Percentiles rank a stretch among this genome's conserved stretches.
Conservation (phyloP, 2,888 invertebrate species). For the Drosophila cyrtoloma region DNA sequence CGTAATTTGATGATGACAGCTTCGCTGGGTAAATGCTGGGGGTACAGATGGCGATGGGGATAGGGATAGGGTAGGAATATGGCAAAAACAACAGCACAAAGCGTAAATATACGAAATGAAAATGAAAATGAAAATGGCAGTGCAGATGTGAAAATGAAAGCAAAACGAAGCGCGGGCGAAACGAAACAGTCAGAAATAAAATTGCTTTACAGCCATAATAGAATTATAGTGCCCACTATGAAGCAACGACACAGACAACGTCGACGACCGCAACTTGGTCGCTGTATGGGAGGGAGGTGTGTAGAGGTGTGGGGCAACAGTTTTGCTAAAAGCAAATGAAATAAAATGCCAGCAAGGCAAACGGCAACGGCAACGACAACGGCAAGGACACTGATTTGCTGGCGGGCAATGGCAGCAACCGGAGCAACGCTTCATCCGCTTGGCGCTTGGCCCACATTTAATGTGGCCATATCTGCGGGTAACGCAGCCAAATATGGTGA, state of each 20-base stretch:
- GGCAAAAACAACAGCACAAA: conserved; percentile 26
- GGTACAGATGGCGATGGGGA: conserved; percentile 3
- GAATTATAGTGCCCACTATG: conserved; percentile 73
- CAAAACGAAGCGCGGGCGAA: conserved; percentile 43
- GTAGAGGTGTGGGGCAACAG: background rate
- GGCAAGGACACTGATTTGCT: conserved; percentile 67
- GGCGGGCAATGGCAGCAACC: conserved; percentile 46
- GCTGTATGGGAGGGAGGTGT: background rate
- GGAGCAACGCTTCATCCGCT: conserved; percentile 56
- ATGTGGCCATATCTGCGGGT: conserved; percentile 51
- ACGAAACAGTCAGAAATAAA: conserved; percentile 57
- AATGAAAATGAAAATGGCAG: conserved; percentile 68
- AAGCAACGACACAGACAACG: conserved; percentile 29
- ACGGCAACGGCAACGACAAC: conserved; percentile 7
- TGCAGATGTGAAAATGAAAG: conserved; percentile 64
- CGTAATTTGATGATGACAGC: conserved; percentile 78
- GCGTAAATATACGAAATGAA: conserved; percentile 64
- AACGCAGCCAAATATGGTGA: background rate
- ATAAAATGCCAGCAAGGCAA: conserved; percentile 59
- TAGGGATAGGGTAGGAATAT: background rate
- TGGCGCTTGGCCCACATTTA: conserved; percentile 64
- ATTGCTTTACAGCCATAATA: conserved; percentile 76
- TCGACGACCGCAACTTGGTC: conserved; percentile 33
- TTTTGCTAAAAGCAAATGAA: conserved; percentile 51
- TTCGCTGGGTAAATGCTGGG: conserved; percentile 45